Conservation (phyloP, 2,888 invertebrate species). For the Drosophila nr. fundita region DNA sequence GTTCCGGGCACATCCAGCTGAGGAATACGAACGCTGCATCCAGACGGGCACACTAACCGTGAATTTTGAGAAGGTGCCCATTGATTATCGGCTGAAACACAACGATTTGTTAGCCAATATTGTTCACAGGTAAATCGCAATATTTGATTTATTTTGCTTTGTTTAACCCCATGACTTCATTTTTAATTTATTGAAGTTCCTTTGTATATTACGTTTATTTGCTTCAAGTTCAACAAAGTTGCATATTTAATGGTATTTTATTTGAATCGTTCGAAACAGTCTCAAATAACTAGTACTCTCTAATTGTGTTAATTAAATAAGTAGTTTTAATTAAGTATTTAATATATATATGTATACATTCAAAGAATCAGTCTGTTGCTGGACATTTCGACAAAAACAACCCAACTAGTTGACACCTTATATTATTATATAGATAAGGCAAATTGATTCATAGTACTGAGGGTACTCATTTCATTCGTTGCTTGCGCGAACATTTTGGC, state of each 20-base stretch:
- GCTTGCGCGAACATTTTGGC: conserved; percentile 9
- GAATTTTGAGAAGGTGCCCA: conserved; percentile 95
- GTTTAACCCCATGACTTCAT: conserved; percentile 9
- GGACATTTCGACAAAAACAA: not conserved
- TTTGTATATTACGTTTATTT: conserved; percentile 15
- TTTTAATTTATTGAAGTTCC: conserved; percentile 13
- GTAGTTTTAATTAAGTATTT: not conserved
- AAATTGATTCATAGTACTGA: not conserved
- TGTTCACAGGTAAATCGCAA: conserved; percentile 91
- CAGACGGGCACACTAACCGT: conserved; percentile 96
- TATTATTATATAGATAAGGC: not conserved
- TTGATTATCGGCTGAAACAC: conserved; percentile 96
- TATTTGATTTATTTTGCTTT: not conserved
- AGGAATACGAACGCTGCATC: conserved; percentile 96
- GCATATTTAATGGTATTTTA: conserved; percentile 9
- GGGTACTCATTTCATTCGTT: not conserved
- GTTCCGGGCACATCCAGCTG: conserved; percentile 96
- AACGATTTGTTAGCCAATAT: conserved; percentile 96
- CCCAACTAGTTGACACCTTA: conserved; percentile 1
- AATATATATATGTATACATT: not conserved
- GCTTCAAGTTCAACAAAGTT: conserved; percentile 28
- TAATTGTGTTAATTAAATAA: conserved; percentile 1
- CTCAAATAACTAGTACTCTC: conserved; percentile 13
- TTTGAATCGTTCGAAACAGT: conserved; percentile 18
- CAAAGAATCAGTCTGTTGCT: not conserved